Conservation (phyloP, 2,888 invertebrate species). For the Fissipunctia ypsillon region DNA sequence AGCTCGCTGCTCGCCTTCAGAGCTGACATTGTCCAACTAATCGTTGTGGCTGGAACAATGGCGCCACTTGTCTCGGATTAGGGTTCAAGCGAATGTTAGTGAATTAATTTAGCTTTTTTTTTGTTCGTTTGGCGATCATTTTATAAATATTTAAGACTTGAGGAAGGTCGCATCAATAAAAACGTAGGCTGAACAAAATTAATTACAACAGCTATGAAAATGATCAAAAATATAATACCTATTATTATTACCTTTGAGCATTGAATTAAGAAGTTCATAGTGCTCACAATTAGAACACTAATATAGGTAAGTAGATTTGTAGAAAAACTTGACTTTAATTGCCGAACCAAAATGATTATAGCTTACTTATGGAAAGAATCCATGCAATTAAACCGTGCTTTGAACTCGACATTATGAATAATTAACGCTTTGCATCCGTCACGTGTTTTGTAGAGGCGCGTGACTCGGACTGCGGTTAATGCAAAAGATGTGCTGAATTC, state of each 20-base stretch:
- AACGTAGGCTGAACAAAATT: neutral
- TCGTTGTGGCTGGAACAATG: conserved; percentile 70
- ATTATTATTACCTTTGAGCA: no score
- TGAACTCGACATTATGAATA: conserved; percentile 44
- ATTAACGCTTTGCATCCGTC: conserved; percentile 29
- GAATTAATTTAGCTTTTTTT: neutral
- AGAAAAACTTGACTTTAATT: neutral
- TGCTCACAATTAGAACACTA: no score
- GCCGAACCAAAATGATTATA: conserved; percentile 6
- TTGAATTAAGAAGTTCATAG: no score
- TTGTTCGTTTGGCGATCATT: neutral
- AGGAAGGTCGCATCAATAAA: neutral
- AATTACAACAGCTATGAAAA: neutral
- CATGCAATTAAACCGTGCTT: conserved; percentile 34
- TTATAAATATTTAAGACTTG: neutral
- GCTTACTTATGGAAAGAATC: conserved; percentile 11
- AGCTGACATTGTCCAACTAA: conserved; percentile 76
- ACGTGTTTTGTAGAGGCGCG: conserved; percentile 43
- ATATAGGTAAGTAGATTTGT: no score
- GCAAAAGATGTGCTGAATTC: conserved; percentile 17
- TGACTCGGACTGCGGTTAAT: conserved; percentile 43
- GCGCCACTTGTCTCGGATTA: conserved; percentile 70
- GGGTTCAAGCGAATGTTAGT: conserved; percentile 40
- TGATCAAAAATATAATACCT: neutral
- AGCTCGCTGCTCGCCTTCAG: conserved; percentile 74